Conservation (phyloP, 1,140 invertebrate genomes). For the Anastatus disparis region DNA sequence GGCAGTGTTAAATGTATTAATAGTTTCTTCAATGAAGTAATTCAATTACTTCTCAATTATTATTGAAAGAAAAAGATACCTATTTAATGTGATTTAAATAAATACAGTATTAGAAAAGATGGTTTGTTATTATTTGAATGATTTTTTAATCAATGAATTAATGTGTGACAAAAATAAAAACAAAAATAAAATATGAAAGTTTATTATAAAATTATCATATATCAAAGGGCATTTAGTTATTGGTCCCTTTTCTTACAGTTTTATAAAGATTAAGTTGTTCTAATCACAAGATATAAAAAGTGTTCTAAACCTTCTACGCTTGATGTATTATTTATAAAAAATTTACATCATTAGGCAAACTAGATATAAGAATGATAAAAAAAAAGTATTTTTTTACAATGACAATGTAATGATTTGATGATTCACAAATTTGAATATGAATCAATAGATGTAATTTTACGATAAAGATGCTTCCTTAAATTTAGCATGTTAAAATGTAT, state of each 20-base stretch:
- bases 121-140: not conserved
- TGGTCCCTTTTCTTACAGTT: constrained; percentile 20
- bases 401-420: not conserved
- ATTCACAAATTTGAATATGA: constrained; percentile 4
- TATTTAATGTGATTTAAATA: not conserved
- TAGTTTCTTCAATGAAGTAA: constrained; percentile 10
- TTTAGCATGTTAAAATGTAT: constrained; percentile 20
- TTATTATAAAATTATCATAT: constrained; percentile 10
- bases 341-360: not conserved
- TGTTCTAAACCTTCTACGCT: not conserved
- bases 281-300: not conserved
- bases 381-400: not conserved
- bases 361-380: not conserved
- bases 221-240: constrained; percentile 4
- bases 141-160: not conserved
- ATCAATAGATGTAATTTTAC: not conserved
- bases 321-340: not conserved
- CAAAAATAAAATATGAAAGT: constrained; percentile 2
- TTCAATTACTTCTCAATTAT: constrained; percentile 14
- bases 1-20: constrained; percentile 40
- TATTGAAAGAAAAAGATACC: constrained; percentile 11
- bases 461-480: constrained; percentile 33
- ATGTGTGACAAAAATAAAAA: constrained; percentile 15
- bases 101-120: not conserved
- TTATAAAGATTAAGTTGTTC: not conserved